A percentile compares a stretch with the other conserved stretches of the same genome.
phyloP scores from a whole-genome alignment of 2,113 vertebrate species.

The Muntiacus reevesi region DNA sequence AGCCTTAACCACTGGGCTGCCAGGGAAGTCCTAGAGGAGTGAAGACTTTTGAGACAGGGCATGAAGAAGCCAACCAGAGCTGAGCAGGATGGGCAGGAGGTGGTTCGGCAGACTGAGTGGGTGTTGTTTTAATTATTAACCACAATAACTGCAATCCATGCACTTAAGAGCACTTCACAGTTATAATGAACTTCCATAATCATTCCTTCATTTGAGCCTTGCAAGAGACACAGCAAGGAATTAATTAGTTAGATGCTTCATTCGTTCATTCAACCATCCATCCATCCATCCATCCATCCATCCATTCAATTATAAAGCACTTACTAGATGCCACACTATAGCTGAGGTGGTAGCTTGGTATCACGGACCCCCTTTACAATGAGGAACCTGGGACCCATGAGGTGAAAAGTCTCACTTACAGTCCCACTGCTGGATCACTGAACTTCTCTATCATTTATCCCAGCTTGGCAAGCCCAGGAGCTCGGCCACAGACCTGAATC shows the following conservation, averaged over 20 bases:
- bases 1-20: neutral
- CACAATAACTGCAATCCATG: neutral
- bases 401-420: neutral
- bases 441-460: neutral
- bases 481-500: neutral
- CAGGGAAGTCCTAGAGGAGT: neutral
- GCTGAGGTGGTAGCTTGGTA: neutral
- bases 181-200: neutral
- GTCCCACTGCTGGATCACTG: neutral
- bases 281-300: neutral
- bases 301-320: neutral
- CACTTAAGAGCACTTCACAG: neutral
- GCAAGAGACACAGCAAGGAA: constrained; percentile 11
- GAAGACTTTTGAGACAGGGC: neutral
- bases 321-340: neutral
- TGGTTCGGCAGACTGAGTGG: neutral
- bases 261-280: neutral
- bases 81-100: neutral
- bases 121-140: neutral
- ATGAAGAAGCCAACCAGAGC: too few species aligned
- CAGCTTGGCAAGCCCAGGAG: too few species aligned
- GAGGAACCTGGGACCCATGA: neutral
- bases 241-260: neutral
- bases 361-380: neutral
- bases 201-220: neutral